Base-by-base conservation (phyloP, 2,888 invertebrate genomes). In the Drosophila prolongata region DNA sequence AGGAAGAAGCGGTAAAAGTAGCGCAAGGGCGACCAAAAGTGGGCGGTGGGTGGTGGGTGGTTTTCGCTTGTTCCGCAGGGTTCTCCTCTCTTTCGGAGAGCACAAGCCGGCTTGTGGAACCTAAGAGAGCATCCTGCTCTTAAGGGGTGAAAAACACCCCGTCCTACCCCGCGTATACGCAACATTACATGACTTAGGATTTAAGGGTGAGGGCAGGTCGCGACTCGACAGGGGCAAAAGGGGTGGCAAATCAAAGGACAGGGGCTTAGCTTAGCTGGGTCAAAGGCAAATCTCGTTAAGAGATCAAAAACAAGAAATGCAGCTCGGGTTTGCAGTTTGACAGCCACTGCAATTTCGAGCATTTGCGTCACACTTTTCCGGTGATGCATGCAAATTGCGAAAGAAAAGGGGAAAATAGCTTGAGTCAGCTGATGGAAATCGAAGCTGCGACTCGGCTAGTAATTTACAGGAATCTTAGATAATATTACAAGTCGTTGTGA, bases 21-120 rank as follows among this genome's bases (percentile, higher is more conserved):
- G 85, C 85, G 85, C 85, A 86, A 86, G 85, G 85, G 85, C 85
- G 85, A 69, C 62, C 56, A 71, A 72, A 77, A 69, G 87, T 82
- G 80, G 67, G 74, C 40, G 55, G 64, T 79, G 66, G 72, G n/a
- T n/a, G n/a, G n/a, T n/a, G n/a, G n/a, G 69, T 88, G 30, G 14
- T 9, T 14, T 24, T 24, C 24, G 24, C 5, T 24, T 4, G 24
- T 24, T 24, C 24, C 4, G 24, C 24, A 24, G 24, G 24, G 24
- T 4, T 4, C 24, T n/a, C 11, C 35, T 13, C 49, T 49, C 49
- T 49, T 6, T 35, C 16, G 19, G 71, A 65, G 65, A 68, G 56
- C 35, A 19, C 58, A 35, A 59, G 54, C 62, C 47, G 62, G 61
- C 62, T 38, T 60, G 77, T 43, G 65, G 72, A 77, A 56, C 50